Evolutionary conservation across 2,888 invertebrate species (phyloP), one percentile per base, ranked within the genome.

Genomic region (Drosophila pegasa): DNA sequence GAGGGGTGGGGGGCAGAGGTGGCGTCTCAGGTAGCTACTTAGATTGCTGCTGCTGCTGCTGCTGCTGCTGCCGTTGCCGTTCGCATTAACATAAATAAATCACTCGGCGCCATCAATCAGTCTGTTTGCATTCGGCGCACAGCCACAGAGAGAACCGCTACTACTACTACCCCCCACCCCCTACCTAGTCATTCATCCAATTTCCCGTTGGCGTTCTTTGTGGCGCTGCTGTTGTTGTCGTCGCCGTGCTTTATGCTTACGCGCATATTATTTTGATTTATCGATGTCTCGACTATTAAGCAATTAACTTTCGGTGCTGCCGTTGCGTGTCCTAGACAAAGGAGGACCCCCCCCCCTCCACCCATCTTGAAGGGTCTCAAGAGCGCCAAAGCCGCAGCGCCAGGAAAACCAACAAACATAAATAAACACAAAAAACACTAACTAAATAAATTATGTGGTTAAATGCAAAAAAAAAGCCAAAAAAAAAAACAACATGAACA

Each of bases 251-350:
- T 84, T 87, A 69, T 87, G 85, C 82, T 82, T 83, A 70, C 81
- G 78, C 87, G 87, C 70, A 85, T 82, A 74, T 87, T 83, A 81
- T 63, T 74, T 78, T 87, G 83, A 83, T 83, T 83, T 83, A 83
- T 83, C 74, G 82, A 87, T 81, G 88, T 85, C 82, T 81, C 86
- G 88, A 85, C 83, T 83, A 83, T 83, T 83, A 81, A 83, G 83
- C 83, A 83, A 83, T 83, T 83, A 83, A 87, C 73, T 81, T 81
- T 70, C 54, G 54, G 25, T 29, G 51, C 50, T 54, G 40, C 41
- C 61, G 9, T 48, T 51, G 54, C 55, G 22, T 63, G 55, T 50
- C 54, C 56, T 63, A 54, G 60, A 64, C 71, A 51, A 40, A 31
- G 35, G 9, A 22, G 6, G n/a, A n/a, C n/a, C n/a, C n/a, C n/a